Evolutionary conservation across 2,113 vertebrate genomes (phyloP), one percentile per base, ranked within the genome.

Genomic region (Mola mola): DNA sequence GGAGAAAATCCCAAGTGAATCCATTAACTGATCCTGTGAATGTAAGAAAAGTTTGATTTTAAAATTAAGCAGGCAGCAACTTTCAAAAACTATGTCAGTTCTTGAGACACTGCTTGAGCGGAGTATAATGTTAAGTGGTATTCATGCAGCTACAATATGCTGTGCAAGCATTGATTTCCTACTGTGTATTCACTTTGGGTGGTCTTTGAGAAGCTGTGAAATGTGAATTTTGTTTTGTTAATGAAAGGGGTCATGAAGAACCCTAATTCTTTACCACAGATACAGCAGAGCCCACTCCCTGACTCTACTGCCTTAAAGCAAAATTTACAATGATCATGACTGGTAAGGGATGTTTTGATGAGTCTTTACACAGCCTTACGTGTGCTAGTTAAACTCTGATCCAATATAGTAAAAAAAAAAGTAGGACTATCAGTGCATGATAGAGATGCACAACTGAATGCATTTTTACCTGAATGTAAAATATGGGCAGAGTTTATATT

Each of bases 1-100:
- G 40, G 29, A 64, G 48, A 72, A 65, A 74, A 64, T 66, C 61
- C 64, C 65, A 3, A 7, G 44, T 53, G 78, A 71, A 75, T 66
- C 46, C 6, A 34, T 63, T 62, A 57, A 73, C 52, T 56, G 43
- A 75, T 72, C 74, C 61, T 51, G 26, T 21, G 51, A 64, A 65
- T 75, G 36, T 74, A 42, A 74, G 49, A 44, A 28, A 24, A 52
- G 60, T 73, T 72, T 79, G 62, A 74, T 75, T 80, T 76, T 36
- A 69, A 51, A 62, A 66, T 77, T 81, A 53, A 63, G 46, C 29
- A 65, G 72, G 26, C 43, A 75, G 25, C 40, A 73, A 81, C 63
- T 59, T 47, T 41, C 37, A 52, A 44, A 70, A 81, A 76, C 47
- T 52, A 37, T 29, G 28, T 29, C 28, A 29, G 28, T 29, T 29